These are phyloP conservation scores for Acrocyrtus sp. DNA, from an alignment of 2,888 invertebrate genomes.

Conservation along the genomic window DNA sequence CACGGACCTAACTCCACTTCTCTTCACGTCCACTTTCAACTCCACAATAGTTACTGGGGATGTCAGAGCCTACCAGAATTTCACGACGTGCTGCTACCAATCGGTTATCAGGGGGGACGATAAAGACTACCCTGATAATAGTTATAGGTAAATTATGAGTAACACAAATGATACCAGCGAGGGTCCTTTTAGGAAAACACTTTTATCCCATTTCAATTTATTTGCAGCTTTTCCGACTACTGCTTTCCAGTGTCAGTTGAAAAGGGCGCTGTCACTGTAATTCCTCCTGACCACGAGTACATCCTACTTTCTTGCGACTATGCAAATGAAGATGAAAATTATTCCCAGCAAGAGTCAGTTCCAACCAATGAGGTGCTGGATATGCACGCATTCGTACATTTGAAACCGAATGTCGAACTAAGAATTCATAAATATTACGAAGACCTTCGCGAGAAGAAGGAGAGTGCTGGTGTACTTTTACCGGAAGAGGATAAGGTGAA, in stretches of 20 bases:
- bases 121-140: not conserved
- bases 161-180: no score
- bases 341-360: not conserved
- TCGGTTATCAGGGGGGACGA: not conserved
- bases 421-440: constrained; percentile 11
- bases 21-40: constrained; percentile 26
- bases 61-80: not conserved
- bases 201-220: not conserved
- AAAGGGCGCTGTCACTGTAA: not conserved
- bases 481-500: constrained; percentile 67
- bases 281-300: constrained; percentile 30
- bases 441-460: no score
- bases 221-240: not conserved
- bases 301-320: constrained; percentile 48
- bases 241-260: constrained; percentile 12
- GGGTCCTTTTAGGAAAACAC: no score
- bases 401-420: constrained; percentile 35
- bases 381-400: constrained; percentile 43
- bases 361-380: constrained; percentile 31
- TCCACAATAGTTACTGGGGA: not conserved
- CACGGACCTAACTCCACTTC: constrained; percentile 14
- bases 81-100: constrained; percentile 34
- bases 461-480: not conserved
- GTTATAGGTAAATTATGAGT: no score
- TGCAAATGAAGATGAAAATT: no score